A percentile compares a stretch with the other conserved stretches of the same genome.
Conservation (phyloP, 2,797 vertebrate genomes). For the Phrynocephalus guinanensis region DNA sequence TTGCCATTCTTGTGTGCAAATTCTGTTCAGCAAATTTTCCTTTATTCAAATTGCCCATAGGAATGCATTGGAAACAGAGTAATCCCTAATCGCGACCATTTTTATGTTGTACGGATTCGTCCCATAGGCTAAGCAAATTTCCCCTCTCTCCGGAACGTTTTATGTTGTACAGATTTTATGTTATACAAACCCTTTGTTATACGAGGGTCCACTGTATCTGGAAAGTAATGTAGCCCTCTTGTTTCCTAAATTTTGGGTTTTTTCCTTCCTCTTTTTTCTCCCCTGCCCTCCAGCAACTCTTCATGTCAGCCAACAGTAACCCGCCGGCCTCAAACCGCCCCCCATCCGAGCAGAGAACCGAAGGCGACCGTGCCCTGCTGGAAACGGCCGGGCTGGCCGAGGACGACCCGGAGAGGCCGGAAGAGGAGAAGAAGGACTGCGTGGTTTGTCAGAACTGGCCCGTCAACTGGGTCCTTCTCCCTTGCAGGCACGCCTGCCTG, state of each 20-base stretch:
- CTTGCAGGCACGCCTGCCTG: slow-evolving; percentile 91
- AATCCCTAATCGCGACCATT: too few species aligned
- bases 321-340: neutral
- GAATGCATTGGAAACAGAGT: too few species aligned
- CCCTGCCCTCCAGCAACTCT: slow-evolving; percentile 86
- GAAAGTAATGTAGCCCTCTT: neutral
- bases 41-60: too few species aligned
- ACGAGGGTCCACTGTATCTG: too few species aligned
- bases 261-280: neutral
- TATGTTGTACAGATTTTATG: too few species aligned
- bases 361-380: slow-evolving; percentile 72
- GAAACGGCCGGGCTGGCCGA: slow-evolving; percentile 74
- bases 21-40: too few species aligned
- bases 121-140: too few species aligned
- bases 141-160: too few species aligned
- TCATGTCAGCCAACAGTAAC: slow-evolving; percentile 89
- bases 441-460: slow-evolving; percentile 93
- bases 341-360: slow-evolving; percentile 47
- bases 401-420: slow-evolving; percentile 56
- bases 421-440: slow-evolving; percentile 85
- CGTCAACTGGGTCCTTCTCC: slow-evolving; percentile 92
- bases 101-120: too few species aligned
- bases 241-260: neutral
- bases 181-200: too few species aligned
- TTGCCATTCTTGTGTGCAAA: too few species aligned